Evolutionary conservation across 2,888 invertebrate genomes (phyloP).

Genomic region (Drosophila testacea): DNA sequence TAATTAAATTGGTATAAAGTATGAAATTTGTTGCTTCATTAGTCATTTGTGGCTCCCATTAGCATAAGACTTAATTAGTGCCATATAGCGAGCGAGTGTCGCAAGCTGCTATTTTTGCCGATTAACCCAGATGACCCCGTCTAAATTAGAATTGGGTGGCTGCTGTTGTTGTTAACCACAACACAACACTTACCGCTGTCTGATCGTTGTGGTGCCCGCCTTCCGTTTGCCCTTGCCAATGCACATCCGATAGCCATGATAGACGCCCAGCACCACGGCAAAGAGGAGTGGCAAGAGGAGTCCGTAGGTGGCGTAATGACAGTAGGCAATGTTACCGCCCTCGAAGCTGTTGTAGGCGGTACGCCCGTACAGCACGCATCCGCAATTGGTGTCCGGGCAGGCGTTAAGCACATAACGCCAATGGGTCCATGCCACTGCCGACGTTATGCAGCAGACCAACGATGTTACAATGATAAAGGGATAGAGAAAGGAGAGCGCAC

Average conservation of each 20-base stretch:
- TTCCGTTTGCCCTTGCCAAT: conserved; percentile 87
- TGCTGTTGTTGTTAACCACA: neutral
- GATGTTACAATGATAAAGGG: conserved; percentile 82
- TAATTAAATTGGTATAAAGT: conserved; percentile 45
- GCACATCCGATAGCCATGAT: conserved; percentile 90
- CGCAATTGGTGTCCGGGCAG: conserved; percentile 89
- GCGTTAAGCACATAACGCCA: conserved; percentile 89
- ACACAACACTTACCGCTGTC: conserved; percentile 81
- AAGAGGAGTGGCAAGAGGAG: conserved; percentile 88
- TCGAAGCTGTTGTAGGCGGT: conserved; percentile 88
- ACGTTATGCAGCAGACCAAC: conserved; percentile 82
- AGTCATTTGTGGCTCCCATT: conserved; percentile 55
- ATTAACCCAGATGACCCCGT: conserved; percentile 73
- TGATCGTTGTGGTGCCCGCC: conserved; percentile 82
- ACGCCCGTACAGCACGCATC: conserved; percentile 89
- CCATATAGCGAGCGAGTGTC: conserved; percentile 3
- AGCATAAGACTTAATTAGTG: conserved; percentile 67
- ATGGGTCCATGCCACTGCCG: conserved; percentile 89
- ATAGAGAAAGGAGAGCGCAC: conserved; percentile 82
- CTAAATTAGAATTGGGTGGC: conserved; percentile 41
- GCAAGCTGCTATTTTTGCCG: conserved; percentile 35
- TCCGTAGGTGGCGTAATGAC: conserved; percentile 89
- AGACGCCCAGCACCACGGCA: conserved; percentile 88
- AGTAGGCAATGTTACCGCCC: conserved; percentile 89
- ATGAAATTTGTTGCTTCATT: conserved; percentile 32